A percentile compares a stretch with the other conserved stretches of the same genome.
Conservation (phyloP, 2,797 vertebrate species). For the Spea hammondii region DNA sequence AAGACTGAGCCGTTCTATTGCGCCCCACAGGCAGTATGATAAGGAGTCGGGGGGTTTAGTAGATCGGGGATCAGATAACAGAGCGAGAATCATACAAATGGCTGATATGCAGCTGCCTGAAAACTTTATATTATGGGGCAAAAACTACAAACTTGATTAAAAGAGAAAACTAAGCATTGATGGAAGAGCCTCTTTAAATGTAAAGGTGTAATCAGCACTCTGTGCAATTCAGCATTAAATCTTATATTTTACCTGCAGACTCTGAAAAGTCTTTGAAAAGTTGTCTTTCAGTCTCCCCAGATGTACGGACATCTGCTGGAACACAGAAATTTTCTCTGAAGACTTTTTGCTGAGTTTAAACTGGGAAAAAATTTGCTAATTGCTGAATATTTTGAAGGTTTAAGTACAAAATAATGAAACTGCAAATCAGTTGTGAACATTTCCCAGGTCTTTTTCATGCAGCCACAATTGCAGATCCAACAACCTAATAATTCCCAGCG, state of each 20-base stretch:
- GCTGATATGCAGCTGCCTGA: too few species aligned
- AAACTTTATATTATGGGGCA: too few species aligned
- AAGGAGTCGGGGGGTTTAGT: too few species aligned
- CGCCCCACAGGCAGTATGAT: too few species aligned
- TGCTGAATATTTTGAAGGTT: conserved; percentile 52
- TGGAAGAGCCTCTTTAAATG: too few species aligned
- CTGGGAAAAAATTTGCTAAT: conserved; percentile 14
- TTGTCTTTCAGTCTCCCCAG: conserved; percentile 53
- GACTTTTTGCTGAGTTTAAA: conserved; percentile 48
- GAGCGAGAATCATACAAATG: too few species aligned
- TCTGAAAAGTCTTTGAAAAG: conserved; percentile 55
- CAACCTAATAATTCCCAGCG: conserved; percentile 49
- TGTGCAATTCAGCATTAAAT: conserved; percentile 56
- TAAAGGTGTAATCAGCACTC: conserved; percentile 46
- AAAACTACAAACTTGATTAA: too few species aligned
- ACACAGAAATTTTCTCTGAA: conserved; percentile 46
- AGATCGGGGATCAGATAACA: too few species aligned
- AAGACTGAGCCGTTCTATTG: too few species aligned
- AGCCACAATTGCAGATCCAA: conserved; percentile 41
- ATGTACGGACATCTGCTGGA: conserved; percentile 54
- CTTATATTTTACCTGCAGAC: conserved; percentile 58
- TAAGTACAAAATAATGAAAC: conserved; percentile 52
- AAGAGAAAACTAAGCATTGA: too few species aligned
- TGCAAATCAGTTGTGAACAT: conserved; percentile 53
- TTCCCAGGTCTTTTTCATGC: conserved; percentile 20